Percentiles rank a stretch among this genome's conserved stretches.
Conservation (phyloP, 2,797 vertebrate genomes). For the Sebastes baramenuke region DNA sequence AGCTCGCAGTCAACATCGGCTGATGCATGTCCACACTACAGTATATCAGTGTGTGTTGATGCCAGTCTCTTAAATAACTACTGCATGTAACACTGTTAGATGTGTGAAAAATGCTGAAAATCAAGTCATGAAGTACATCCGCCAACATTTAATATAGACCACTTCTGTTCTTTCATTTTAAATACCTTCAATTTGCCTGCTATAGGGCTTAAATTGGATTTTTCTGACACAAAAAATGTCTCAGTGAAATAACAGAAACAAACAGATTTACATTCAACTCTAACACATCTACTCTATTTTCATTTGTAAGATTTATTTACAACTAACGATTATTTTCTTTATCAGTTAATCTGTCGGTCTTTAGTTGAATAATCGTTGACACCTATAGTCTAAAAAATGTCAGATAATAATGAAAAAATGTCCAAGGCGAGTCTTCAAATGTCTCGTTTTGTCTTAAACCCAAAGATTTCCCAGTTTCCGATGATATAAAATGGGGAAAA, state of each 20-base stretch:
- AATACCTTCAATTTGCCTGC: not conserved
- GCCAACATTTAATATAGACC: constrained; percentile 3
- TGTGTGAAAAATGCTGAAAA: constrained; percentile 7
- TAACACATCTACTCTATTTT: not conserved
- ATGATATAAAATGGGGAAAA: too few species aligned
- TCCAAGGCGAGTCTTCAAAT: not conserved
- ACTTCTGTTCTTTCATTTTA: constrained; percentile 19
- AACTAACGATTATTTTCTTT: not conserved
- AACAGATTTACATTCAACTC: not conserved
- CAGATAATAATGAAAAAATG: not conserved
- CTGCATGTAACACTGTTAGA: constrained; percentile 1
- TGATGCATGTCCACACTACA: not conserved
- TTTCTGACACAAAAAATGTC: not conserved
- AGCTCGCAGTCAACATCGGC: not conserved
- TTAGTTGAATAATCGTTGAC: not conserved
- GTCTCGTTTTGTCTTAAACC: not conserved
- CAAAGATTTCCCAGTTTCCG: not conserved
- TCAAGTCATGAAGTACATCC: not conserved
- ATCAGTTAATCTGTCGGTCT: not conserved
- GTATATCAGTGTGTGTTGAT: not conserved
- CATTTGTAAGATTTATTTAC: not conserved
- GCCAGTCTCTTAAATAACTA: constrained; percentile 18
- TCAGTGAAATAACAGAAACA: not conserved
- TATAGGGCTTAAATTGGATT: constrained; percentile 19
- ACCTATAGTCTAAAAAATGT: too few species aligned